Base-by-base conservation (phyloP, 2,888 invertebrate species). In the Papilio gigon region DNA sequence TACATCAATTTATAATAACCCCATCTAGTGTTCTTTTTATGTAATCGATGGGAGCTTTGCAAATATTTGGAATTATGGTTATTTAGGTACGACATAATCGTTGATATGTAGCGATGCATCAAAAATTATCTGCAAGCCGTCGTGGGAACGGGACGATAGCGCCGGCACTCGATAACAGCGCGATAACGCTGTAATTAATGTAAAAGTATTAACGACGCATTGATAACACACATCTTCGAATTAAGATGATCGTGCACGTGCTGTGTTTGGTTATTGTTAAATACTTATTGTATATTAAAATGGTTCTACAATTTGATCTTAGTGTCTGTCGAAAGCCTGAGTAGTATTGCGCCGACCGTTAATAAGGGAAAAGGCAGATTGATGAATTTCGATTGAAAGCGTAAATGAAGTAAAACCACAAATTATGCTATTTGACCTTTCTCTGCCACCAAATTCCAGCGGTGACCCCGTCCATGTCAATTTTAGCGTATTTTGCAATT, bases 141-240 rank as follows among this genome's bases (percentile, higher is more conserved):
- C 74, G 75, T 75, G 76, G 72, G 75, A 76, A 74, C 66, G 67
- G 27, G 58, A 62, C 71, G 74, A 75, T 74, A 74, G 70, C 68
- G 70, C 64, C 63, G 65, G 37, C 59, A 70, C 68, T 59, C 67
- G 64, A 50, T 44, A 47, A 12, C 25, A 27, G 14, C 50, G 50
- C 70, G 74, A 74, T 75, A 73, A 70, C 70, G 50, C 44, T 40
- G 27, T 72, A 72, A 73, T 73, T 72, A 72, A 72, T 74, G 74
- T 71, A 68, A 71, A 64, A 70, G 70, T 65, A 73, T 73, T 71
- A 71, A 60, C 44, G 27, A 33, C 25, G 6, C 30, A 30, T 42
- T 14, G 53, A 65, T 65, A 35, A 60, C 3, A 58, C 20, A 20
- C 44, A 35, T 42, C 22, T 30, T 40, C 59, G 20, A 50, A 61